Percentiles rank a stretch among this genome's conserved stretches.
phyloP scores from a whole-genome alignment of 2,113 vertebrate species.

The Machaerirhynchus nigripectus region DNA sequence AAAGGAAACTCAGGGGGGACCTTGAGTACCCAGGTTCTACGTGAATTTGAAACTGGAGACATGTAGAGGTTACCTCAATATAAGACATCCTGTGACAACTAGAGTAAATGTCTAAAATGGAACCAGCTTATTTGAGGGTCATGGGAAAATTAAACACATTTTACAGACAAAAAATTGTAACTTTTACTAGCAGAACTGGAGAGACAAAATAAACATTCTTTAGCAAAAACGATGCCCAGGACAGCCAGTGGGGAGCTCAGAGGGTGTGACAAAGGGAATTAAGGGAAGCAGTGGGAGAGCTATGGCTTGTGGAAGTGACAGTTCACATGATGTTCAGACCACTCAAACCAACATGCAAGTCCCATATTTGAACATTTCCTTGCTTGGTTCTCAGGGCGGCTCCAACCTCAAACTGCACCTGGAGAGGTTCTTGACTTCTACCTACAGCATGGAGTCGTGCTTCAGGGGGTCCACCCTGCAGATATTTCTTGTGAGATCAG shows the following conservation, averaged over 20 bases:
- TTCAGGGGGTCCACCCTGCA: neutral
- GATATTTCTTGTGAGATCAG: neutral
- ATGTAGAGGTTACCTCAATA: neutral
- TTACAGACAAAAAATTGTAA: neutral
- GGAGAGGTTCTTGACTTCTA: neutral
- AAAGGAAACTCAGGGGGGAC: neutral
- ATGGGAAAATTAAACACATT: neutral
- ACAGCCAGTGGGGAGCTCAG: neutral
- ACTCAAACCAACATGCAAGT: neutral
- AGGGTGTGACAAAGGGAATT: neutral
- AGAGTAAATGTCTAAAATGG: neutral
- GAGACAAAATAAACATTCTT: neutral
- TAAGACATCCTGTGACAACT: neutral
- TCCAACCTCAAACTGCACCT: neutral
- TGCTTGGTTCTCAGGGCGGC: fast-evolving
- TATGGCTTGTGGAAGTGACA: neutral
- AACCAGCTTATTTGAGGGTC: neutral
- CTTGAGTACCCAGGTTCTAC: neutral
- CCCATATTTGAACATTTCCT: neutral
- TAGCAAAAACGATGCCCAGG: neutral
- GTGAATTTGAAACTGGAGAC: neutral
- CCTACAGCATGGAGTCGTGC: neutral
- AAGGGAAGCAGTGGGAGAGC: neutral
- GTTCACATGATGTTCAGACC: neutral
- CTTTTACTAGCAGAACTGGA: neutral